Evolutionary conservation across 1,140 invertebrate genomes (phyloP), one percentile per base, ranked within the genome.

Genomic region (Drosophila murphyi): DNA sequence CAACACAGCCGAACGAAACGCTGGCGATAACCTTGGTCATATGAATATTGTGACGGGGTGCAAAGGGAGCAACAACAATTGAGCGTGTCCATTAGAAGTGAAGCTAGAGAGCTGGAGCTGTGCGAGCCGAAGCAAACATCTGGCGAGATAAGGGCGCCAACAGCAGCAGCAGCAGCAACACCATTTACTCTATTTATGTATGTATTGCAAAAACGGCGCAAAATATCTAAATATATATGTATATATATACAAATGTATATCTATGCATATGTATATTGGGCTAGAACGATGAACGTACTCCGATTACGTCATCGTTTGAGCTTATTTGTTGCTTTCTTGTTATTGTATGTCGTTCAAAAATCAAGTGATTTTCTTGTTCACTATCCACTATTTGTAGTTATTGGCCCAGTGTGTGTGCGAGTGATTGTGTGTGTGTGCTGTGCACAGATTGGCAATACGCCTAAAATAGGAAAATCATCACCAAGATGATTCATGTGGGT

Each of bases 401-500:
- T 64, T 71, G 59, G 64, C 47, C 54, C 64, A 68, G 72, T 52
- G 69, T 63, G 60, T 37, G 52, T 37, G 51, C 39, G 10, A 43
- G 28, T 51, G 60, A 12, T 12, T 12, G 12, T 20, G 20, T 0
- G 20, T 20, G 20, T 20, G 20, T 20, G 20, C 20, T 20, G 20
- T 20, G 20, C 20, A 20, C 20, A 20, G 20, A 20, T 57, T 54
- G 54, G 48, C 47, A 61, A 73, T 69, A 64, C 51, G 65, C 65
- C 74, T 55, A 63, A 77, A 77, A 77, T 77, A 73, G 65, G 65
- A 78, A 61, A 69, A 73, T 45, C 10, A 55, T 39, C 57, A 43
- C 4, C 51, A 82, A 47, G 77, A 92, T 92, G 92, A 92, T 92
- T 92, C 92, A 92, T 78, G 96, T 98, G 71, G 96, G 97, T 61